Evolutionary conservation across 2,797 vertebrate genomes (phyloP), one percentile per base, ranked within the genome.

Genomic region (Bovichtus variegatus): DNA sequence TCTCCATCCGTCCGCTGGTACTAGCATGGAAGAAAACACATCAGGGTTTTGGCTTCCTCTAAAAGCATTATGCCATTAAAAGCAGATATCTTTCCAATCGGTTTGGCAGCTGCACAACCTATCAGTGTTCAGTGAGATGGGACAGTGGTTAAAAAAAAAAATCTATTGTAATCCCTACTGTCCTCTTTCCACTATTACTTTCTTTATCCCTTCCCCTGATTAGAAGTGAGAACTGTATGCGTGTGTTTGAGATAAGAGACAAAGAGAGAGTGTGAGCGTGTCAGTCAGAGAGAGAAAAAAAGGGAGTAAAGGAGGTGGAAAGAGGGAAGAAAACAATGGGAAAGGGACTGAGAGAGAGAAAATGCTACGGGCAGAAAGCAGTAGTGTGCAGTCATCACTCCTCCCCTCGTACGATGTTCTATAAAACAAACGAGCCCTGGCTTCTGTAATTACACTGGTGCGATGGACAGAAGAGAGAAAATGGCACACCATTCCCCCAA

Each of bases 381-480:
- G 84, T 44, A 75, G 82, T 86, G 87, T 90, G 90, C 82, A 91
- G 80, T 91, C 90, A 92, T 92, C 87, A 91, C 78, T 92, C 87
- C 91, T 87, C 87, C 88, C 82, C 83, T 87, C 86, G 65, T 85
- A 89, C 71, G 79, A 84, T 89, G 91, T 91, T 90, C 91, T 90
- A 88, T 89, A 93, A 94, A 95, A 94, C 90, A 93, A 95, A 94
- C 88, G 92, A 93, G 92, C 80, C 88, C 91, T 93, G 87, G 88
- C 86, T 87, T 91, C 91, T 93, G 93, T 95, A 95, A 95, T 95
- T 95, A 94, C 93, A 93, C 83, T 88, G 89, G 87, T 77, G 89
- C 92, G 88, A 91, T 91, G 93, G 92, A 92, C 90, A 93, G 91
- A 89, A 83, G 88, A 94, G 88, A 94, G 92, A 93, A 92, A 95